Evolutionary conservation across 2,888 invertebrate species (phyloP), one percentile per base, ranked within the genome.

Genomic region (Linnaemya vulpina): DNA sequence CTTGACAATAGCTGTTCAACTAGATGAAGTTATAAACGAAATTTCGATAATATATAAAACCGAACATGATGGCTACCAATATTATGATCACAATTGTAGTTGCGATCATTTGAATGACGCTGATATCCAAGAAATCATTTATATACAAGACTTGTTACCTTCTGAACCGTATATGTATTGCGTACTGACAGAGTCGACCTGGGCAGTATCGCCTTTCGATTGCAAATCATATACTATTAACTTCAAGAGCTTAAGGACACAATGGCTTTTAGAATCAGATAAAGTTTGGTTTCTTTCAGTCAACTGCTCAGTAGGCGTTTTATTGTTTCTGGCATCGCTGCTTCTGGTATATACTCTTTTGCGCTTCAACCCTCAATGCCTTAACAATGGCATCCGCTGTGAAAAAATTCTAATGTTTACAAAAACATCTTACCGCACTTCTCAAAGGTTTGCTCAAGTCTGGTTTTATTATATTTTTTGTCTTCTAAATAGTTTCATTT

Each of bases 251-350:
- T 3, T 10, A 13, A 20, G 60, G 0, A 35, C 4, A 10, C 22
- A 1, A 30, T 84, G 84, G 84, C 68, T 84, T 1, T 58, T 22
- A n/a, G 9, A 22, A 35, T 1, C 25, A 20, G 81, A 81, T 40
- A 55, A 63, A 63, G 4, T 3, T 15, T 81, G 84, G 84, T 70
- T 71, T 40, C 17, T 80, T 11, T n/a, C 51, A 0, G 25, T 58
- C 9, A n/a, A 7, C 3, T n/a, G n/a, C 3, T 0, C 49, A 1
- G 13, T 25, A 8, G 22, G 38, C 1, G 1, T 80, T 46, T 9
- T 65, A 1, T 1, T 65, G 0, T 9, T 35, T 15, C 5, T 76
- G 0, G 1, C 17, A 11, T 11, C 67, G 1, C 3, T 55, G 5
- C 17, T 53, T 0, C 0, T 40, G 0, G 62, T 71, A 1, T 84